Evolutionary conservation across 2,888 invertebrate species (phyloP).

Genomic region (Dromius quadrimaculatus): DNA sequence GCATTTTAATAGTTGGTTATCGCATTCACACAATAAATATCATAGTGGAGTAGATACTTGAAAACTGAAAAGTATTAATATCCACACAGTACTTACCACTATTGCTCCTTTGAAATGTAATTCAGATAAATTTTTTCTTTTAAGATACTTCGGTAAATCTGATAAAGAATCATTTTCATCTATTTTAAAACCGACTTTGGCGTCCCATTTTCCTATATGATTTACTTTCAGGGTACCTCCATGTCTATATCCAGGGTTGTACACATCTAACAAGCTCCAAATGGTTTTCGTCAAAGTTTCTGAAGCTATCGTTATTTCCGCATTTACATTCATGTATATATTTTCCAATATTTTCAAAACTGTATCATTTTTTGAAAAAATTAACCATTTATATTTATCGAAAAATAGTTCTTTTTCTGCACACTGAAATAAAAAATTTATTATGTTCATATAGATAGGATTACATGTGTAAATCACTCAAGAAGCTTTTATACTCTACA

Average conservation of each 20-base stretch:
- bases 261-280: conserved; percentile 22
- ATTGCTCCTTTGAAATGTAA: neutral
- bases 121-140: conserved; percentile 21
- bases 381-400: conserved; percentile 28
- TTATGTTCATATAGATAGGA: no score
- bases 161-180: no score
- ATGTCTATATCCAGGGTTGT: conserved; percentile 28
- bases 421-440: no score
- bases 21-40: no score
- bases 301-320: conserved; percentile 27
- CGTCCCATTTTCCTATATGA: conserved; percentile 16
- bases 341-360: conserved; percentile 3
- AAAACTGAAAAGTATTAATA: no score
- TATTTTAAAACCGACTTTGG: neutral
- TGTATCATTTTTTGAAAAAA: conserved; percentile 11
- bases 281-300: neutral
- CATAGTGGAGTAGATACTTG: no score
- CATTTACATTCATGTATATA: conserved; percentile 6
- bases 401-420: conserved; percentile 12
- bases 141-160: conserved; percentile 14
- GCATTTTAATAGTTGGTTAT: no score
- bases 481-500: no score
- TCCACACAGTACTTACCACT: neutral
- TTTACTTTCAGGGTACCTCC: conserved; percentile 24
- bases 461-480: no score